These are phyloP conservation scores for Malacoctenus gilli DNA, from an alignment of 2,797 vertebrate genomes.

Conservation along the genomic window DNA sequence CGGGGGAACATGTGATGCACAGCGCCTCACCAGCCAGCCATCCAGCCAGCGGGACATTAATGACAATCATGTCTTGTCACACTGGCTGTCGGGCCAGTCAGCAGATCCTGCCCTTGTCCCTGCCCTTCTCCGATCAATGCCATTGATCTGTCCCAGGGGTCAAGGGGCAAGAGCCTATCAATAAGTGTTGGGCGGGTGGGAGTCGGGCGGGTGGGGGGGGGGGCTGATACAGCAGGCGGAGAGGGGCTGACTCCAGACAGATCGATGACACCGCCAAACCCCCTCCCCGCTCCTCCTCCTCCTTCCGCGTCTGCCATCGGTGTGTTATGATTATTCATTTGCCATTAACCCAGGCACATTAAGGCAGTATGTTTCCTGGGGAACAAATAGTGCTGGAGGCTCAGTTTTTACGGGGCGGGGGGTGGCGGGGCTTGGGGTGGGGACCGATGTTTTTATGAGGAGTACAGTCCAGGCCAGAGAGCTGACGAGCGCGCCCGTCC, in stretches of 20 bases:
- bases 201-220: slow-evolving; percentile 87
- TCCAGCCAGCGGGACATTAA: slow-evolving; percentile 77
- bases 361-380: slow-evolving; percentile 63
- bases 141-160: slow-evolving; percentile 90
- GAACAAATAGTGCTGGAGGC: slow-evolving; percentile 55
- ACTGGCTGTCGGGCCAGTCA: slow-evolving; percentile 84
- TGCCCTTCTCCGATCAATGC: slow-evolving; percentile 85
- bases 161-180: slow-evolving; percentile 88
- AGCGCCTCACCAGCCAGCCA: slow-evolving; percentile 51
- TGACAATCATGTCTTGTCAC: slow-evolving; percentile 83
- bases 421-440: slow-evolving; percentile 50
- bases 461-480: slow-evolving; percentile 31
- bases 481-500: slow-evolving; percentile 38
- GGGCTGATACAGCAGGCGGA: slow-evolving; percentile 89
- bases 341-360: slow-evolving; percentile 78
- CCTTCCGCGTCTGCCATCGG: slow-evolving; percentile 80
- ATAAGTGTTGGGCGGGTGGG: too few species aligned
- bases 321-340: slow-evolving; percentile 91
- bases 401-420: slow-evolving; percentile 50
- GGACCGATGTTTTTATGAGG: background rate
- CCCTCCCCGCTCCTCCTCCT: slow-evolving; percentile 52
- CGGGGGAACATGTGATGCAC: slow-evolving; percentile 60
- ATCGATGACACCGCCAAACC: slow-evolving; percentile 86
- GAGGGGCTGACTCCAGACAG: slow-evolving; percentile 88
- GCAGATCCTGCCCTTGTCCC: slow-evolving; percentile 83